These are phyloP conservation scores for Cephus pulcher DNA, from an alignment of 2,888 invertebrate genomes.

Conservation along the genomic window DNA sequence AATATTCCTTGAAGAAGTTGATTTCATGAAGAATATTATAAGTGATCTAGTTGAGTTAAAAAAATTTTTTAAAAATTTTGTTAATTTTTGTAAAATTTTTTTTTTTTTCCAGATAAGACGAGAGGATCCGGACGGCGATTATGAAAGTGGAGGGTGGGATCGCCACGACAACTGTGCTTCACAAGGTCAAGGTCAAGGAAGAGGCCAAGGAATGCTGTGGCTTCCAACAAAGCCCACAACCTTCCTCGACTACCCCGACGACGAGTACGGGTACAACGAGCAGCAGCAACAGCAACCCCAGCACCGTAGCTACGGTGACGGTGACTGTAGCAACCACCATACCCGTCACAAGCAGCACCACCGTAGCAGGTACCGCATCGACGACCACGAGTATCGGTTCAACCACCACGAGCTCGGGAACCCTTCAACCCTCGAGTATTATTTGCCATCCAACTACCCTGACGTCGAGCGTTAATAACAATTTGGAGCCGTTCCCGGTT, in stretches of 20 bases:
- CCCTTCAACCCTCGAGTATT: constrained; percentile 41
- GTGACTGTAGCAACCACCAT: neutral
- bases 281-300: neutral
- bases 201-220: constrained; percentile 58
- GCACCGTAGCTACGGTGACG: neutral
- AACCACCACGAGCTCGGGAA: constrained; percentile 13
- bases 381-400: constrained; percentile 19
- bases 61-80: too few relatives aligned
- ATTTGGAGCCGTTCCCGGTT: constrained; percentile 49
- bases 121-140: constrained; percentile 30
- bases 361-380: constrained; percentile 11
- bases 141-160: constrained; percentile 59
- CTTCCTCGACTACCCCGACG: constrained; percentile 31
- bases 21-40: too few relatives aligned
- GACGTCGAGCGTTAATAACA: constrained; percentile 25
- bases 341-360: neutral
- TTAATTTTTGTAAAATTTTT: too few relatives aligned
- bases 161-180: constrained; percentile 45
- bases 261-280: neutral
- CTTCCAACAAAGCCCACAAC: constrained; percentile 37
- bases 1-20: too few relatives aligned
- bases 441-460: constrained; percentile 43
- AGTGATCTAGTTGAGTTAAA: too few relatives aligned
- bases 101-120: too few relatives aligned
- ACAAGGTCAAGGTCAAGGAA: constrained; percentile 63